phyloP scores from a whole-genome alignment of 2,797 vertebrate species.

The Botia kubotai region DNA sequence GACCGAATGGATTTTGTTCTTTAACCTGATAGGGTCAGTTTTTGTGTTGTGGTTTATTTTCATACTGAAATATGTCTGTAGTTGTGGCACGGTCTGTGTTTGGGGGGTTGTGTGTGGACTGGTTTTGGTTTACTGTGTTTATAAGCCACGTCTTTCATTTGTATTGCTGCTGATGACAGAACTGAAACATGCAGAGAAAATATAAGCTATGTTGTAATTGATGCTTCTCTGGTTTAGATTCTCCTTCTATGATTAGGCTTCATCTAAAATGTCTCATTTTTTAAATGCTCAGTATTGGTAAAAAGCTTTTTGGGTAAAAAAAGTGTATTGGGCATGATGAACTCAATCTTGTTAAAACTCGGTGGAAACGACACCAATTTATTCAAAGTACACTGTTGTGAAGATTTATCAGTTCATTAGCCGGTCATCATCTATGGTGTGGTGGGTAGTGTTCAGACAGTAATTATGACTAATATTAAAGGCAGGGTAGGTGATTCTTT shows the following conservation, averaged over 20 bases:
- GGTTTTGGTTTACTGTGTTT: conserved; percentile 1
- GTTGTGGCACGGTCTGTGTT: background rate
- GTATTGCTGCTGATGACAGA: background rate
- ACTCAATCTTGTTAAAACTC: too few relatives aligned
- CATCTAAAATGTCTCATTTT: background rate
- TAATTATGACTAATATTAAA: conserved; percentile 18
- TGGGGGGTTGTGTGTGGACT: background rate
- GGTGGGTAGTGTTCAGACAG: conserved; percentile 5
- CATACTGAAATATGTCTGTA: background rate
- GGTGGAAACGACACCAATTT: background rate
- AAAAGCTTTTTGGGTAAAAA: too few relatives aligned
- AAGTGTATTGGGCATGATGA: too few relatives aligned
- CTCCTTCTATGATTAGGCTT: background rate
- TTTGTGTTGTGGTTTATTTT: background rate
- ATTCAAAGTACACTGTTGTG: background rate
- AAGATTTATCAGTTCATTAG: background rate
- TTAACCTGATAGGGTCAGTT: background rate
- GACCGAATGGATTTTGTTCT: background rate
- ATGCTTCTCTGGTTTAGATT: background rate
- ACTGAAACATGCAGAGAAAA: too few relatives aligned
- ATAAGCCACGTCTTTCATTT: background rate
- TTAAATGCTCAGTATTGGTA: background rate
- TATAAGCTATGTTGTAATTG: background rate
- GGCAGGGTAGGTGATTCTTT: too few relatives aligned
- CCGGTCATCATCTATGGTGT: background rate